Evolutionary conservation across 2,797 vertebrate species (phyloP).

Genomic region (Sphaeramia orbicularis): DNA sequence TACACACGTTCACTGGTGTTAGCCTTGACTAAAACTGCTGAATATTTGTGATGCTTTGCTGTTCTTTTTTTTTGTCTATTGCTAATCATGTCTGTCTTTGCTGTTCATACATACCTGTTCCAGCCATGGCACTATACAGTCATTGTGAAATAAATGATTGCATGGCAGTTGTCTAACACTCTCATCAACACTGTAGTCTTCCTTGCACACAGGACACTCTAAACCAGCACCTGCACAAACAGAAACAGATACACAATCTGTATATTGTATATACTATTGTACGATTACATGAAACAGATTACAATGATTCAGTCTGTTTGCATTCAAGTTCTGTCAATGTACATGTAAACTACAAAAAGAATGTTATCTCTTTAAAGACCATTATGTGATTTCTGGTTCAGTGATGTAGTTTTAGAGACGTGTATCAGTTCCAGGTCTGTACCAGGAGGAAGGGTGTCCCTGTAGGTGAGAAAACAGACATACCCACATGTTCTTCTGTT

Average conservation of each 20-base stretch:
- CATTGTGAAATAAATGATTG: constrained; percentile 97
- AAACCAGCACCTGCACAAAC: constrained; percentile 89
- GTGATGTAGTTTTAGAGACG: not conserved
- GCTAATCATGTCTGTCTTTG: too few species aligned
- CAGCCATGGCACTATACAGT: constrained; percentile 98
- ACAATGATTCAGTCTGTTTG: too few species aligned
- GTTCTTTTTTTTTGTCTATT: not conserved
- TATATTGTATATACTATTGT: not conserved
- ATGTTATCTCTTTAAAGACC: not conserved
- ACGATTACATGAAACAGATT: too few species aligned
- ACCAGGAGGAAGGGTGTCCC: not conserved
- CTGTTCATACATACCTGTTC: constrained; percentile 88
- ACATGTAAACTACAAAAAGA: too few species aligned
- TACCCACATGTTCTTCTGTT: constrained; percentile 95
- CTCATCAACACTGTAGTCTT: constrained; percentile 93
- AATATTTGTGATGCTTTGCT: not conserved
- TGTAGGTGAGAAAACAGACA: constrained; percentile 48
- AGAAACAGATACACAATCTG: constrained; percentile 30
- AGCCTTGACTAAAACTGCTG: not conserved
- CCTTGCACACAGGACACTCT: constrained; percentile 98
- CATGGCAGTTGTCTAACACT: constrained; percentile 95
- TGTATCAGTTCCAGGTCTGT: not conserved
- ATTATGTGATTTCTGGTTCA: not conserved
- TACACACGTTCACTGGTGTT: not conserved
- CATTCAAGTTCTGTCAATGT: too few species aligned